phyloP scores from a whole-genome alignment of 2,797 vertebrate species.

The Nyctibius grandis region DNA sequence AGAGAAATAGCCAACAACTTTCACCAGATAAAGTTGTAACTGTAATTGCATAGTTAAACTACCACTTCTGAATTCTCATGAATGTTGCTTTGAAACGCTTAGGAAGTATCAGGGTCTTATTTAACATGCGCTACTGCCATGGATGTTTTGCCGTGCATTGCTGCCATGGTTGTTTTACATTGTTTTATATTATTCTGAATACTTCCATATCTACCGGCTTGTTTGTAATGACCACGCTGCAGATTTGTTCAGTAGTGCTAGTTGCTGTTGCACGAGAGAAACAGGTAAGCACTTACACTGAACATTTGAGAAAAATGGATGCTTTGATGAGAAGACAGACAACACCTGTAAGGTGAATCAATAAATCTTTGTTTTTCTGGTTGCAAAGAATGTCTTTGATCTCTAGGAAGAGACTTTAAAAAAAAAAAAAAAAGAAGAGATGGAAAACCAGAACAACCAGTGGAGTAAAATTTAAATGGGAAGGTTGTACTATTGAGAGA shows the following conservation, averaged over 20 bases:
- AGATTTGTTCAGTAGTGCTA: neutral
- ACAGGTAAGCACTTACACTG: neutral
- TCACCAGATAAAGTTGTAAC: neutral
- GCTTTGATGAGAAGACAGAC: neutral
- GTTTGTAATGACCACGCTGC: neutral
- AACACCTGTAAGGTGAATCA: slow-evolving; percentile 26
- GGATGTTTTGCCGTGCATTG: neutral
- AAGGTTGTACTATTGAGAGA: neutral
- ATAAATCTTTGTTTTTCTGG: slow-evolving; percentile 38
- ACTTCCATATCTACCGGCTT: neutral
- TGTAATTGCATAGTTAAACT: neutral
- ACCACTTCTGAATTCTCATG: neutral
- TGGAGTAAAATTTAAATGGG: neutral
- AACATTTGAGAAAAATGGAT: neutral
- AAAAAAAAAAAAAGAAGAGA: neutral
- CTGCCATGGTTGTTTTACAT: neutral
- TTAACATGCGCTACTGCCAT: neutral
- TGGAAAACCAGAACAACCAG: neutral
- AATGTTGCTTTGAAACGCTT: neutral
- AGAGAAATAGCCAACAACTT: neutral
- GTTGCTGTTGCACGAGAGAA: neutral
- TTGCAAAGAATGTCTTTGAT: slow-evolving; percentile 43
- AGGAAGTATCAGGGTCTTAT: neutral
- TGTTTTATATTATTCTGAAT: neutral
- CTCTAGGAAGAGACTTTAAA: neutral